These are phyloP conservation scores for Pocillopora verrucosa DNA, from an alignment of 64 coral and sea anemone species.

Conservation along the genomic window DNA sequence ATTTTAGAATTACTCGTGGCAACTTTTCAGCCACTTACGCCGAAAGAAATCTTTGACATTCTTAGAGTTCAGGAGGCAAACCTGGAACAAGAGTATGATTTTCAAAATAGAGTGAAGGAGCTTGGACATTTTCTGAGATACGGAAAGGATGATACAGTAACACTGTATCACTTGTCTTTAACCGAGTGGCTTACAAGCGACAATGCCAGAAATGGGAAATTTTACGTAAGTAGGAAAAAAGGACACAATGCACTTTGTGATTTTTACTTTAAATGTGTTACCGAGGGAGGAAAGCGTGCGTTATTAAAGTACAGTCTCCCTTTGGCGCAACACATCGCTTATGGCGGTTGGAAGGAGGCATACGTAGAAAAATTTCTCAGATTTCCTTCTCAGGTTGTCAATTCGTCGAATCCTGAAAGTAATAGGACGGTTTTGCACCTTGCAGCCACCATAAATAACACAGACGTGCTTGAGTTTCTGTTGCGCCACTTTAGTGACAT, in stretches of 20 bases:
- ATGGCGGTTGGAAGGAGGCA: slow-evolving; percentile 4
- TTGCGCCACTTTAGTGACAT: slow-evolving; percentile 11
- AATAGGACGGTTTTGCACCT: slow-evolving; percentile 53
- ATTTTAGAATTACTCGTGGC: slow-evolving; percentile 71
- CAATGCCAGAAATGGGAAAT: slow-evolving; percentile 5
- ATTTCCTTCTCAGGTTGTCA: slow-evolving; percentile 53
- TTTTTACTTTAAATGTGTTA: slow-evolving; percentile 37
- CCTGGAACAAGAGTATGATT: slow-evolving; percentile 60
- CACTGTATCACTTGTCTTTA: slow-evolving; percentile 63
- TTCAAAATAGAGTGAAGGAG: slow-evolving; percentile 40
- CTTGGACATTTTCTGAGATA: slow-evolving; percentile 63
- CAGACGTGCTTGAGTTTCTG: slow-evolving; percentile 36
- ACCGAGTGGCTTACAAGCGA: slow-evolving; percentile 77
- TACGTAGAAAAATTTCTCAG: slow-evolving; percentile 49
- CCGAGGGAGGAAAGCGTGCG: neutral
- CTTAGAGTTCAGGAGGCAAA: slow-evolving; percentile 29
- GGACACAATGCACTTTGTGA: slow-evolving; percentile 54
- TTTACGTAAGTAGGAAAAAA: slow-evolving; percentile 58
- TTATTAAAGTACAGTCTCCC: neutral
- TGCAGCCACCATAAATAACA: slow-evolving; percentile 39
- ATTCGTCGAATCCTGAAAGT: slow-evolving; percentile 21
- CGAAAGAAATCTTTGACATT: slow-evolving; percentile 34
- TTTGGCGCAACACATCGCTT: slow-evolving; percentile 49
- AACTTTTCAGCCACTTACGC: slow-evolving; percentile 41
- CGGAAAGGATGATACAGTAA: slow-evolving; percentile 17